Evolutionary conservation across 2,888 invertebrate genomes (phyloP), one percentile per base, ranked within the genome.

Genomic region (Oxystoma pomonae): DNA sequence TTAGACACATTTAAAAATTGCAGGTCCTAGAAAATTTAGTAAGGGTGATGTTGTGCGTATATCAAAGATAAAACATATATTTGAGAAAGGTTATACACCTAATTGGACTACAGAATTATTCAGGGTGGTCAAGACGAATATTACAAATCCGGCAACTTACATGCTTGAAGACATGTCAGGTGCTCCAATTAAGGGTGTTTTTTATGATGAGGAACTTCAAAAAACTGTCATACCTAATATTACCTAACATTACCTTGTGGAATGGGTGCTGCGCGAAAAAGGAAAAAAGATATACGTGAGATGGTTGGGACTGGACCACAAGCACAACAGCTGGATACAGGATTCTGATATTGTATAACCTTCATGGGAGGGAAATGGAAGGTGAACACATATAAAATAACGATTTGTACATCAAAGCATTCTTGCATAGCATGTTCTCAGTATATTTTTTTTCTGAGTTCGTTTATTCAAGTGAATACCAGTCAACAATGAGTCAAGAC

Each of bases 281-380:
- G 35, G 35, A 35, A 35, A 35, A 12, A 35, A 35, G 35, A 35
- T 35, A 12, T 35, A 35, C 35, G 35, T 35, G 5, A 35, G 12
- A 12, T 35, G 35, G 35, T 35, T 35, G 12, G 35, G 35, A 12
- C 66, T 75, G 49, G 64, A 66, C 55, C 63, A 65, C 49, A 62
- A 63, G 22, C 68, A 75, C 59, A 75, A 74, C 60, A 71, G 70
- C 53, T 75, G 72, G 72, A 73, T 74, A 55, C 62, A 70, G 61
- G 66, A 58, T 49, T 63, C 53, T 16, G 53, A 70, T 61, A 55
- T 66, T 58, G 20, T 58, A 50, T 62, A 58, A 52, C 16, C 20
- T 55, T 3, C 57, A 21, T 60, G 53, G 12, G 35, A 35, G 12
- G n/a, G n/a, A n/a, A n/a, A n/a, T n/a, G n/a, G n/a, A n/a, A n/a